phyloP scores from a whole-genome alignment of 2,797 vertebrate genomes.

The Acanthopagrus latus region DNA sequence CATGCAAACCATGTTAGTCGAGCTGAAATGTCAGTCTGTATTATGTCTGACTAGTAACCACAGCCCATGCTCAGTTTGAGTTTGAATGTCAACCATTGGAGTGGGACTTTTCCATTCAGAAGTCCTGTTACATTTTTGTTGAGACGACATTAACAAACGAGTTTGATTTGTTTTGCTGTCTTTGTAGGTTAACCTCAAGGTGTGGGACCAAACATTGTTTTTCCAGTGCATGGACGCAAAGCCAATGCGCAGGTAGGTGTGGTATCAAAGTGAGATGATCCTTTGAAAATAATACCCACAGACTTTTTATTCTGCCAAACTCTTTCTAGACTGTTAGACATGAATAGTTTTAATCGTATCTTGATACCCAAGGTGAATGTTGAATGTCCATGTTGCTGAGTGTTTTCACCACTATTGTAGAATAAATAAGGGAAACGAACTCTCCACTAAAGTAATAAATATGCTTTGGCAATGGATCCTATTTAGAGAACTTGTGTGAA shows the following conservation, averaged over 20 bases:
- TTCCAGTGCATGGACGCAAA: slow-evolving; percentile 94
- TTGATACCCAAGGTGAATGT: too few species aligned
- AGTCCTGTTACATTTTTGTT: background rate
- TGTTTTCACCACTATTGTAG: too few species aligned
- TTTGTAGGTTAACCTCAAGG: slow-evolving; percentile 60
- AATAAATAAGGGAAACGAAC: too few species aligned
- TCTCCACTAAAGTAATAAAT: background rate
- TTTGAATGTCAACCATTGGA: too few species aligned
- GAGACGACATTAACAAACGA: background rate
- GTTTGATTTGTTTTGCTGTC: slow-evolving; percentile 18
- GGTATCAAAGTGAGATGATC: background rate
- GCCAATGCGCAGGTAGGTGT: slow-evolving; percentile 94
- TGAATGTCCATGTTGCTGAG: background rate
- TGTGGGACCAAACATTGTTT: slow-evolving; percentile 82
- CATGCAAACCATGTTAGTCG: too few species aligned
- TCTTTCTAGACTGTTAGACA: background rate
- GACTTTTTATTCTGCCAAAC: background rate
- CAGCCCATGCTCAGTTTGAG: too few species aligned
- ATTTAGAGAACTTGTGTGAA: slow-evolving; percentile 1
- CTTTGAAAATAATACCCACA: too few species aligned
- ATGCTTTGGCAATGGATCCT: background rate
- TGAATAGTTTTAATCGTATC: background rate
- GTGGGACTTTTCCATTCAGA: background rate
- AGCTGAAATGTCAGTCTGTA: too few species aligned
- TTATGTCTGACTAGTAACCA: too few species aligned